Conservation (phyloP, 2,888 invertebrate species). For the Rhingia campestris region DNA sequence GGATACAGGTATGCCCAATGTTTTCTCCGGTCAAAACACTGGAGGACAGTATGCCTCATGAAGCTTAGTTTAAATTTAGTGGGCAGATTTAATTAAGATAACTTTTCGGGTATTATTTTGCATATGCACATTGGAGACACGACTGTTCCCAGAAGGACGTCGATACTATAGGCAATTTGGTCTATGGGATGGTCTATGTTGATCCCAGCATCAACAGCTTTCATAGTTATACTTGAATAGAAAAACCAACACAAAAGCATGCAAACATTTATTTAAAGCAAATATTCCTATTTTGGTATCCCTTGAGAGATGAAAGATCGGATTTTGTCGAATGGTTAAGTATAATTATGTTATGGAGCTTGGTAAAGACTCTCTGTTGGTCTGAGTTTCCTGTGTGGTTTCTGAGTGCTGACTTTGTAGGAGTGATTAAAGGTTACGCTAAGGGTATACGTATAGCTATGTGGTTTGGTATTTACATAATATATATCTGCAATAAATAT, state of each 20-base stretch:
- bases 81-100: slow-evolving; percentile 72
- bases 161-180: neutral
- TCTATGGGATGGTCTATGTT: neutral
- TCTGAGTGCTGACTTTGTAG: neutral
- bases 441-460: no score
- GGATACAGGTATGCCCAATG: neutral
- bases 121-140: slow-evolving; percentile 34
- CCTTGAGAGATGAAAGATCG: neutral
- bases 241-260: neutral
- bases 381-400: neutral
- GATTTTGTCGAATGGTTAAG: slow-evolving; percentile 13
- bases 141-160: neutral
- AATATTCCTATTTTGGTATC: neutral
- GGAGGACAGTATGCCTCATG: slow-evolving; percentile 34
- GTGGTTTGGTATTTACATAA: no score
- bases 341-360: slow-evolving; percentile 35
- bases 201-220: neutral
- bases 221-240: neutral
- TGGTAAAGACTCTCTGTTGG: neutral
- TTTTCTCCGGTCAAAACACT: slow-evolving; percentile 38
- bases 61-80: slow-evolving; percentile 65
- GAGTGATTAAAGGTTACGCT: no score
- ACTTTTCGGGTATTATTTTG: slow-evolving; percentile 70
- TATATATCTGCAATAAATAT: no score
- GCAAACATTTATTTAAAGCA: neutral